Base-by-base conservation (phyloP, 1,140 invertebrate genomes). In the Amyelois transitella region DNA sequence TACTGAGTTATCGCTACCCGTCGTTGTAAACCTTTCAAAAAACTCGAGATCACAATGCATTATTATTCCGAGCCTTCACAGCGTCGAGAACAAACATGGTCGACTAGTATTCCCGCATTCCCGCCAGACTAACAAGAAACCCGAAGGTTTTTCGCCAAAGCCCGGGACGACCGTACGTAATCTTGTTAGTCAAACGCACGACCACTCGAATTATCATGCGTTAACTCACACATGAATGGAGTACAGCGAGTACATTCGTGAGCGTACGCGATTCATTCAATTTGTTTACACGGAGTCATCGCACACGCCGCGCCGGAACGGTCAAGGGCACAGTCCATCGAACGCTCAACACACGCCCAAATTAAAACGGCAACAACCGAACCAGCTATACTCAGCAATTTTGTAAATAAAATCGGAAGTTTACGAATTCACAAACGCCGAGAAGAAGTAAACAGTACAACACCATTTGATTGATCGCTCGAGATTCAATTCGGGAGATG, bases 231-330 rank as follows among this genome's bases (percentile, higher is more conserved):
- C 77, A 80, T 86, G 83, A 86, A 86, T 86, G 81, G 78, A 38
- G 32, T 72, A 66, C 67, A 65, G n/a, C 32, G 8, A 38, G 32
- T 69, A 75, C 67, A 75, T 70, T 70, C 71, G 69, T 70, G 72
- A 75, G 69, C 68, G 77, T 80, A 84, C 81, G 81, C 82, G 75
- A 73, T 84, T 81, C 82, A 87, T 87, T 87, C 82, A 87, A 87
- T 83, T 80, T 82, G 81, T 82, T 85, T 83, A 85, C 81, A 58
- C 75, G 60, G 57, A 53, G 59, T 47, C 61, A 64, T 59, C 70
- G 62, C 53, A 63, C 57, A 61, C 58, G 70, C 62, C 65, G 64
- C 75, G 72, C 68, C 75, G 71, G 62, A 57, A 49, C 77, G 76
- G 77, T 81, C 79, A 82, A 85, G 79, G 77, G 68, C 74, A 68